Conservation (phyloP, 2,113 vertebrate species). For the Poicephalus gulielmi region DNA sequence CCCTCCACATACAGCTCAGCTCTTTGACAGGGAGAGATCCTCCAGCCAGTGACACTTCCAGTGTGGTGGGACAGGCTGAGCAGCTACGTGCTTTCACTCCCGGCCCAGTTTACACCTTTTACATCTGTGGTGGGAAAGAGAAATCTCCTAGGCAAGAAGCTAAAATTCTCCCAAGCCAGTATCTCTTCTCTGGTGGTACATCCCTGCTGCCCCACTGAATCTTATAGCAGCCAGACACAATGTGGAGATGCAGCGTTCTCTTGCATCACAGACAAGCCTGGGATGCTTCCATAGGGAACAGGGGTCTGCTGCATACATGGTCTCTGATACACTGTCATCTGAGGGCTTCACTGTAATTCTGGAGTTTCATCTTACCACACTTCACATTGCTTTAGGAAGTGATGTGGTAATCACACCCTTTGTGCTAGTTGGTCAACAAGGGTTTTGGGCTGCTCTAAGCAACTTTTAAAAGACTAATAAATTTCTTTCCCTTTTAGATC, state of each 20-base stretch:
- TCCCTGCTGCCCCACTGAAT: neutral
- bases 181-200: neutral
- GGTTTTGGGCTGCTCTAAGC: neutral
- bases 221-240: neutral
- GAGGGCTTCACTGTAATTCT: neutral
- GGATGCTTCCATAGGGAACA: neutral
- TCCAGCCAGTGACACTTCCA: neutral
- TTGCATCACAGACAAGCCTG: neutral
- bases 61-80: neutral
- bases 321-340: neutral
- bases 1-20: neutral
- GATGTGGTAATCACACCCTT: neutral
- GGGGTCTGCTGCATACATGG: neutral
- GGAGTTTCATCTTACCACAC: neutral
- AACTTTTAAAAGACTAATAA: neutral
- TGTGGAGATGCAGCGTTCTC: neutral
- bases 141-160: neutral
- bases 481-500: no score
- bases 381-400: fast-evolving
- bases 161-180: neutral
- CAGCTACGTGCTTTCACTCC: neutral
- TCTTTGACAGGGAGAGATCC: neutral
- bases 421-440: neutral
- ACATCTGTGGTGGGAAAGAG: neutral
- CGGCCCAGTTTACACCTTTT: neutral